phyloP scores from a whole-genome alignment of 2,888 invertebrate species.

The Nephrocerus scutellatus region DNA sequence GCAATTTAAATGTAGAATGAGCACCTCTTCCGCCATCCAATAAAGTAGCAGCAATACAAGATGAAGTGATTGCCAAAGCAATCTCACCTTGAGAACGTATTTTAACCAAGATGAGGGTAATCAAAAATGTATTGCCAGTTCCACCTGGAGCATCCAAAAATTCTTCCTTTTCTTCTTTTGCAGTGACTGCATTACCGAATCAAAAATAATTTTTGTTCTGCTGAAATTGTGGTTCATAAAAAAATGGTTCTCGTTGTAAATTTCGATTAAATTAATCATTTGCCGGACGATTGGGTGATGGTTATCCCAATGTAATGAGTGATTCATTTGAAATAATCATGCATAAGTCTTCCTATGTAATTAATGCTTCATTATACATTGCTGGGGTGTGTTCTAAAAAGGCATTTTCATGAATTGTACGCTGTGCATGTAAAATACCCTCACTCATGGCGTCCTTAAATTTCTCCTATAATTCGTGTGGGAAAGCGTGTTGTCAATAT shows the following conservation, averaged over 20 bases:
- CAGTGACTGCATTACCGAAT: not conserved
- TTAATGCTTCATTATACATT: conserved; percentile 9
- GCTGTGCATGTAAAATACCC: conserved; percentile 7
- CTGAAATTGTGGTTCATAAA: not conserved
- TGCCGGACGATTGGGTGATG: too few relatives aligned
- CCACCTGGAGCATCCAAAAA: too few relatives aligned
- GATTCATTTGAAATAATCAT: too few relatives aligned
- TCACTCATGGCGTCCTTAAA: conserved; percentile 8
- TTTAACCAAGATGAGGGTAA: too few relatives aligned
- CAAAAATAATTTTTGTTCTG: not conserved
- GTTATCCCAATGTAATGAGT: conserved; percentile 7
- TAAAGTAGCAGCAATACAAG: too few relatives aligned
- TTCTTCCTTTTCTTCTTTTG: not conserved
- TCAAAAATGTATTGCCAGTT: too few relatives aligned
- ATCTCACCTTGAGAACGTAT: too few relatives aligned
- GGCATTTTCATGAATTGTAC: not conserved
- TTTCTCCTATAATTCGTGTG: conserved; percentile 9
- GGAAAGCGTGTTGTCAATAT: too few relatives aligned
- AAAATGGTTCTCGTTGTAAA: not conserved
- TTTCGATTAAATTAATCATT: not conserved
- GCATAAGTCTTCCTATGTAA: not conserved
- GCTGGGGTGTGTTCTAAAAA: not conserved
- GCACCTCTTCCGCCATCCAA: too few relatives aligned
- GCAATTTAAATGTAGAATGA: not conserved
- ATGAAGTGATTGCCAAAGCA: too few relatives aligned